Conservation (phyloP, 2,797 vertebrate genomes). For the Danio aesculapii region DNA sequence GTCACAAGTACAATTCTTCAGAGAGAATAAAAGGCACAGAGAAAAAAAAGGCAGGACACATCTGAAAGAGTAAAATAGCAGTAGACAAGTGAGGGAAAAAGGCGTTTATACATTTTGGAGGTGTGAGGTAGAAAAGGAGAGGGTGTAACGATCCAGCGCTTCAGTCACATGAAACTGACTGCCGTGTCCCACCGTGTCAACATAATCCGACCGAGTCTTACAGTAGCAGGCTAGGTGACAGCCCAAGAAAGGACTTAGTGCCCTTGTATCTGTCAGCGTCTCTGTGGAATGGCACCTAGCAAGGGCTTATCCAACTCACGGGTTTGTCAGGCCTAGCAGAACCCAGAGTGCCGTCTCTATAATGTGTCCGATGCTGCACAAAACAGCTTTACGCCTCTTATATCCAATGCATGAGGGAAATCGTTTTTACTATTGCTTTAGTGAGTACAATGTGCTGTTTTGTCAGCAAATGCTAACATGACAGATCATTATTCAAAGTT, state of each 20-base stretch:
- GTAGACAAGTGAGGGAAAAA: slow-evolving; percentile 20
- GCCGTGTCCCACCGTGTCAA: slow-evolving; percentile 44
- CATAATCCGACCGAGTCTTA: slow-evolving; percentile 47
- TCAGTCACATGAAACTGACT: slow-evolving; percentile 51
- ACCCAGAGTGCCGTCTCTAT: background rate
- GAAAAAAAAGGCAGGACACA: background rate
- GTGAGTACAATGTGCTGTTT: slow-evolving; percentile 18
- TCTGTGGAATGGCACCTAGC: slow-evolving; percentile 51
- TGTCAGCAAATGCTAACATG: slow-evolving; percentile 8
- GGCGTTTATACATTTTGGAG: slow-evolving; percentile 21
- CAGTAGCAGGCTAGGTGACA: slow-evolving; percentile 52
- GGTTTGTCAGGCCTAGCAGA: slow-evolving; percentile 39
- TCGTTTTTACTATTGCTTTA: slow-evolving; percentile 22
- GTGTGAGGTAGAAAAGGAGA: slow-evolving; percentile 16
- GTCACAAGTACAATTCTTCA: slow-evolving; percentile 24
- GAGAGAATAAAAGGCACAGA: background rate
- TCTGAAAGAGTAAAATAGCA: slow-evolving; percentile 30
- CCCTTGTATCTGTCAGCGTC: slow-evolving; percentile 56
- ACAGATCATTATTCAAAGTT: slow-evolving; percentile 22
- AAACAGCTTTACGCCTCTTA: slow-evolving; percentile 34
- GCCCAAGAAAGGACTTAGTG: slow-evolving; percentile 48
- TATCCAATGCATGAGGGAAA: slow-evolving; percentile 37
- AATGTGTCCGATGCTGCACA: slow-evolving; percentile 27
- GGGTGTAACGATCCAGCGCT: slow-evolving; percentile 23
- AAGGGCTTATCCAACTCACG: slow-evolving; percentile 35